These are phyloP conservation scores for Lytechinus pictus DNA, from an alignment of 35 echinoderm and acorn worm species.

Conservation along the genomic window DNA sequence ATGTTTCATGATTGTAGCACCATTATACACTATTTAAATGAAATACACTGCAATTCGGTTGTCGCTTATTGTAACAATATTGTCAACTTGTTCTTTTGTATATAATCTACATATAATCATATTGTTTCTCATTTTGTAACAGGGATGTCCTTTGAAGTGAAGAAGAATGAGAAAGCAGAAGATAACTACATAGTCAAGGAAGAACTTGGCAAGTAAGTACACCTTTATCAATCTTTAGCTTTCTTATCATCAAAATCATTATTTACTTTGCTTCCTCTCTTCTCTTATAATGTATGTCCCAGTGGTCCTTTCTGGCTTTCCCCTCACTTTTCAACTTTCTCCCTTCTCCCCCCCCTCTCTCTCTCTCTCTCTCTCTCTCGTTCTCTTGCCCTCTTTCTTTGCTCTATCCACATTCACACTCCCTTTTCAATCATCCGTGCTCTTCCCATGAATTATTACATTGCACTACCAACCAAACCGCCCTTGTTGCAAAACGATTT, in stretches of 20 bases:
- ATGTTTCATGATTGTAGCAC: too few species aligned
- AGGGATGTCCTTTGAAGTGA: constrained; percentile 26
- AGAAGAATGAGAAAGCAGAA: constrained; percentile 64
- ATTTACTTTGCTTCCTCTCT: not conserved
- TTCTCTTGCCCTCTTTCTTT: too few species aligned
- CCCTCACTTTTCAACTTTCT: not conserved
- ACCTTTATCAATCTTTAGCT: not conserved
- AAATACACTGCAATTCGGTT: not conserved
- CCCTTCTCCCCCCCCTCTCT: not conserved
- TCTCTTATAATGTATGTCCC: not conserved
- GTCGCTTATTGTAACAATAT: not conserved
- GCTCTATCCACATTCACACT: too few species aligned
- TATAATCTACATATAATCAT: not conserved
- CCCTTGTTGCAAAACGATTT: too few species aligned
- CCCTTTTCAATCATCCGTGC: too few species aligned
- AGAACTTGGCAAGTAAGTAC: constrained; percentile 79
- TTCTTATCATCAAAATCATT: not conserved
- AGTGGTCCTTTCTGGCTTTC: not conserved
- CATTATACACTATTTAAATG: too few species aligned
- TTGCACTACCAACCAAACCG: too few species aligned
- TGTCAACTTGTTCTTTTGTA: not conserved
- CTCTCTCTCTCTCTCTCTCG: not conserved
- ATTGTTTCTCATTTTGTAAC: not conserved
- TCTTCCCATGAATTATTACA: too few species aligned
- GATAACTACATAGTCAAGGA: constrained; percentile 71